phyloP scores from a whole-genome alignment of 2,888 invertebrate species.

The Stenoptilia bipunctidactyla region DNA sequence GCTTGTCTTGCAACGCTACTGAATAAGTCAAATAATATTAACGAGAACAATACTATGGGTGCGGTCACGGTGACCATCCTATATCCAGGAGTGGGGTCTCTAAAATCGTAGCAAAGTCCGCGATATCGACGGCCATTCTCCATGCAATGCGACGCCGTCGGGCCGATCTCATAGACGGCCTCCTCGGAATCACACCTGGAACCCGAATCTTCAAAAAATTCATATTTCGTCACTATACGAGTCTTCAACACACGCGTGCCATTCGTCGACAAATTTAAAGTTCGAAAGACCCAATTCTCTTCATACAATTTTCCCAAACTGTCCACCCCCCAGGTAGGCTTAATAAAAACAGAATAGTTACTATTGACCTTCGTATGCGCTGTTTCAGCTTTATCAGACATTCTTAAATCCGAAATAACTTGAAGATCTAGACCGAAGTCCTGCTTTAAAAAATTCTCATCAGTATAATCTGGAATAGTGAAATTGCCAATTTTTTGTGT shows the following conservation, averaged over 20 bases:
- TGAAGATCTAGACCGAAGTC: not conserved
- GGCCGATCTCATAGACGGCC: constrained; percentile 36
- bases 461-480: not conserved
- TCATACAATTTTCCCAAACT: constrained; percentile 31
- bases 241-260: constrained; percentile 36
- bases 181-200: constrained; percentile 38
- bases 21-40: constrained; percentile 55
- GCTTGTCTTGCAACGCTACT: constrained; percentile 51
- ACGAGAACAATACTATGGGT: constrained; percentile 44
- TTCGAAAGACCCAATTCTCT: constrained; percentile 25
- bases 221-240: constrained; percentile 40
- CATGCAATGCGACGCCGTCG: constrained; percentile 38
- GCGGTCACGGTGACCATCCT: constrained; percentile 48
- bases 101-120: constrained; percentile 44
- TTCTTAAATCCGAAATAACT: not conserved
- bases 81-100: constrained; percentile 48
- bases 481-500: constrained; percentile 5
- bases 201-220: constrained; percentile 32
- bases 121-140: constrained; percentile 37
- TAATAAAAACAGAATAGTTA: not conserved
- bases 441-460: not conserved
- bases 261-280: constrained; percentile 22
- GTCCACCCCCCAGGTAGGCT: constrained; percentile 27
- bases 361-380: not conserved
- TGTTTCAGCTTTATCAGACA: not conserved